A percentile compares a stretch with the other conserved stretches of the same genome.
Conservation (phyloP, 2,888 invertebrate species). For the Agriopis leucophaearia region DNA sequence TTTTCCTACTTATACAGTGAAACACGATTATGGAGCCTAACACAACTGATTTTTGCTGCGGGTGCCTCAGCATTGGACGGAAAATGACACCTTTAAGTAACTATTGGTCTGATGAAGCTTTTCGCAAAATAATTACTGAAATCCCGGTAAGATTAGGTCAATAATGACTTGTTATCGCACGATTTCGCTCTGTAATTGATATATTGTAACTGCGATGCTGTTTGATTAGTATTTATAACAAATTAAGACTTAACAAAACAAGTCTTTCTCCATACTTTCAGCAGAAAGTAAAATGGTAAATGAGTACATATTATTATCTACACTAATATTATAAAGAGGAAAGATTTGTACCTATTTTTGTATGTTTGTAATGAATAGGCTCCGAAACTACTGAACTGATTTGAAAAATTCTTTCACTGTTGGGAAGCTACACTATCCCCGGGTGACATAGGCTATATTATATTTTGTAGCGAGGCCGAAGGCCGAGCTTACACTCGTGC, state of each 20-base stretch:
- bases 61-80: conserved; percentile 65
- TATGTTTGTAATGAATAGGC: no score
- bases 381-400: no score
- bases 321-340: no score
- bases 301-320: background rate
- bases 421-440: no score
- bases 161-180: background rate
- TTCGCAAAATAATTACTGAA: conserved; percentile 66
- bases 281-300: background rate
- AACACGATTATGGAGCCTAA: conserved; percentile 45
- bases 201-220: background rate
- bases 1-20: background rate
- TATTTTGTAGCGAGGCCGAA: no score
- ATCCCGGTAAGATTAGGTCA: conserved; percentile 56
- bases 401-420: no score
- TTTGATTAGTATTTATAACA: background rate
- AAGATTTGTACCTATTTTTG: no score
- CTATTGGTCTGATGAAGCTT: conserved; percentile 58
- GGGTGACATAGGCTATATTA: no score
- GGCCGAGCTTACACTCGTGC: no score
- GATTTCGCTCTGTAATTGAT: background rate
- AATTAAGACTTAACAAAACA: background rate
- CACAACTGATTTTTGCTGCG: conserved; percentile 57
- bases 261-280: conserved; percentile 7
- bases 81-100: conserved; percentile 62